Percentiles rank a stretch among this genome's conserved stretches.
phyloP scores from a whole-genome alignment of 2,888 invertebrate genomes.

The Resseliella maxima region DNA sequence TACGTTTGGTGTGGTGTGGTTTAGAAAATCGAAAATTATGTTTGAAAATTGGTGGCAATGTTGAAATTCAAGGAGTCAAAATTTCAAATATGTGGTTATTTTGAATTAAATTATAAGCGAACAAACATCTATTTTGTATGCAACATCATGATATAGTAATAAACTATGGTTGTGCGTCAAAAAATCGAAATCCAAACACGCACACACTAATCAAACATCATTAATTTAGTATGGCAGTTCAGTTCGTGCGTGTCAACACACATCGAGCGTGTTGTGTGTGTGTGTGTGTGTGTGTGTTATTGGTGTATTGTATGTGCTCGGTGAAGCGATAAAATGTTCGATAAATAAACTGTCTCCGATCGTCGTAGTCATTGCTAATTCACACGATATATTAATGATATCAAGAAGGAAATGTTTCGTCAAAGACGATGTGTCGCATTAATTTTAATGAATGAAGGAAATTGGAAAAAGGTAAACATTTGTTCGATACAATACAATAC shows the following conservation, averaged over 20 bases:
- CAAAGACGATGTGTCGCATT: background rate
- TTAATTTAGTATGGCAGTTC: background rate
- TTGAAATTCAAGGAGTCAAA: background rate
- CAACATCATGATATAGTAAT: too few species aligned
- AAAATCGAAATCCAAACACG: background rate
- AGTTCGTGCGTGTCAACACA: background rate
- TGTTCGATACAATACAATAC: too few species aligned
- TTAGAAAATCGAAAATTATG: too few species aligned
- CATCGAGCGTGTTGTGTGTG: background rate
- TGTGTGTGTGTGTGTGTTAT: background rate
- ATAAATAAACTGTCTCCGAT: conserved; percentile 47
- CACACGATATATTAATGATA: conserved; percentile 33
- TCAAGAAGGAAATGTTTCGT: background rate
- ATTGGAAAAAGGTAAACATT: background rate
- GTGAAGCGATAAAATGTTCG: conserved; percentile 26
- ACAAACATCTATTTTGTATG: too few species aligned
- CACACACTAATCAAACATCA: conserved; percentile 4
- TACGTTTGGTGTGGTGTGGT: too few species aligned
- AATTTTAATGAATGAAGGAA: background rate
- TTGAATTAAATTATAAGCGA: too few species aligned
- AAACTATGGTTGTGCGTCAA: background rate
- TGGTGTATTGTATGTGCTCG: background rate
- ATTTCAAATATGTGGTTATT: background rate
- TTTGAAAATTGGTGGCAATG: too few species aligned
- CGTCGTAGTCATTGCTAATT: too few species aligned